Evolutionary conservation across 2,888 invertebrate species (phyloP), one percentile per base, ranked within the genome.

Genomic region (Mesochorus sp.): DNA sequence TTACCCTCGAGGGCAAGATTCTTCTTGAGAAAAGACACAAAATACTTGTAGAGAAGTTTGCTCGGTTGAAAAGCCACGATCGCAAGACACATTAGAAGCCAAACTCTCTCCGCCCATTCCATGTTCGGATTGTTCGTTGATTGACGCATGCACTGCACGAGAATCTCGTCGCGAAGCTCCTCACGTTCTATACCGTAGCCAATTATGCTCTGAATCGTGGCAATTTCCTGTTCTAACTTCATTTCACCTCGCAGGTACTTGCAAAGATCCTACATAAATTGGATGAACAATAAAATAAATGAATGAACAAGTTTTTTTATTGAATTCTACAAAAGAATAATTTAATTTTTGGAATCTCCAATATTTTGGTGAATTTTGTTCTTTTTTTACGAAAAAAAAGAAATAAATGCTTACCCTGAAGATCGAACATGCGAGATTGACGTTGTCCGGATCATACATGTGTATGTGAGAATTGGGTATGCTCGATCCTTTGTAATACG

Each of bases 381-480:
- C 83, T 86, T 51, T 55, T 5, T 49, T 12, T 10, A 51, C 12
- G 12, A 5, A 39, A 26, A 0, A 14, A 24, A 34, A 44, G 4
- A 49, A 34, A 49, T 8, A 10, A 39, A 19, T 6, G 12, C 51
- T 94, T 91, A 97, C 97, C 91, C 97, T 94, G 91, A 98, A 98
- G 81, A 97, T 96, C 81, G 94, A 95, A 86, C 98, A 97, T 2
- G 98, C 97, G 0, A 97, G 94, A 59, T 95, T 95, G 37, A 98
- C 95, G 90, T 98, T 98, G 89, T 98, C 98, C 0, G 98, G 97
- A 92, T 98, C 98, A 89, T 98, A 97, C 93, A 98, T 94, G 87
- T 97, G 97, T 85, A 98, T 96, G 91, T 98, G 98, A 0, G 98
- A 98, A 62, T 96, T 97, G 0, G 97, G 97, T 83, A 98, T 98